Percentiles rank a stretch among this genome's conserved stretches.
Evolutionary conservation across 2,797 vertebrate genomes (phyloP).

Genomic region (Notolepis coatsorum): DNA sequence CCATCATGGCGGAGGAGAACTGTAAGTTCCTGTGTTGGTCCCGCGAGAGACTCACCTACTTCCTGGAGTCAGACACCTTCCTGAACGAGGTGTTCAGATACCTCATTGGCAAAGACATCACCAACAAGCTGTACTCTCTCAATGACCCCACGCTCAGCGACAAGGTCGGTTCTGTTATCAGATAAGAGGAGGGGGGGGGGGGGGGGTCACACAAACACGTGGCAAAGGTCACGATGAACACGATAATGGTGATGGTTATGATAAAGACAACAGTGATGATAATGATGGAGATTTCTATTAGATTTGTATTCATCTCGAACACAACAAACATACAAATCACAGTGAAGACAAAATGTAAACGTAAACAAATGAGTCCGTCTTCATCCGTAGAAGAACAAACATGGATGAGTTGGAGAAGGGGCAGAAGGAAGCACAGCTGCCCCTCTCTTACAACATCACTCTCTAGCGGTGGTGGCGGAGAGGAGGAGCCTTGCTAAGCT

Average conservation of each 20-base stretch:
- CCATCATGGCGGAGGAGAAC: slow-evolving; percentile 93
- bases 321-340: no score
- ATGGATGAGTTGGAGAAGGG: no score
- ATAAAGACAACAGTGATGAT: background rate
- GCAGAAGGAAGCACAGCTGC: no score
- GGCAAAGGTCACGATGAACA: background rate
- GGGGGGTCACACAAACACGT: no score
- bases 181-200: no score
- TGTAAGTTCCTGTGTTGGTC: slow-evolving; percentile 97
- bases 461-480: no score
- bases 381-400: no score
- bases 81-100: slow-evolving; percentile 96
- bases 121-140: slow-evolving; percentile 97
- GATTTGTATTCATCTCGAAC: no score
- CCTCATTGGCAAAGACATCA: slow-evolving; percentile 98
- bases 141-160: slow-evolving; percentile 97
- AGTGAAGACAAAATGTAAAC: no score
- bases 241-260: background rate
- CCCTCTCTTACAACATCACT: no score
- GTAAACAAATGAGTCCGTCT: no score
- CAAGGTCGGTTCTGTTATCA: slow-evolving; percentile 84
- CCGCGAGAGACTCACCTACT: slow-evolving; percentile 94
- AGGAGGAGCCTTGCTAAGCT: no score
- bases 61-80: slow-evolving; percentile 95
- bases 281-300: background rate